Conservation (phyloP, 2,113 vertebrate genomes). For the Podarcis raffonei region DNA sequence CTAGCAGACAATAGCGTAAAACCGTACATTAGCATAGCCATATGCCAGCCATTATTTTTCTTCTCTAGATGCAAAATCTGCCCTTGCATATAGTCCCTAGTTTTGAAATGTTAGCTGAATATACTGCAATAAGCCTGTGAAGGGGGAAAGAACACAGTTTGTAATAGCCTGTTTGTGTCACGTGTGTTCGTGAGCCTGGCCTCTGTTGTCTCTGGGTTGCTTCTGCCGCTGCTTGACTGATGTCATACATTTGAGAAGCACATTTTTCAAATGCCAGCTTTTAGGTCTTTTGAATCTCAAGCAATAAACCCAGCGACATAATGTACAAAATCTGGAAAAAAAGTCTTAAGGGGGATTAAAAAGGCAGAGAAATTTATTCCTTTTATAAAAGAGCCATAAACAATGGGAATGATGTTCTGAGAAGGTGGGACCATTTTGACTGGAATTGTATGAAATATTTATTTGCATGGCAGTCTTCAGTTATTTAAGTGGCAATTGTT, state of each 20-base stretch:
- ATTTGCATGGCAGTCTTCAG: neutral
- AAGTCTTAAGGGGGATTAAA: neutral
- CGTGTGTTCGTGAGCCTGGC: slow-evolving; percentile 54
- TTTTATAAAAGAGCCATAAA: slow-evolving; percentile 32
- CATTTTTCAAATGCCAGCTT: slow-evolving; percentile 69
- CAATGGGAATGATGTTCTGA: rapidly evolving
- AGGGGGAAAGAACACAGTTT: slow-evolving; percentile 46
- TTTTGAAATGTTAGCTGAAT: slow-evolving; percentile 19
- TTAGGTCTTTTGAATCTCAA: slow-evolving; percentile 57
- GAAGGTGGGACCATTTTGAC: neutral
- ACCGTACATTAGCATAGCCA: neutral
- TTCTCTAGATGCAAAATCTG: neutral
- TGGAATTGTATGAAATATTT: neutral
- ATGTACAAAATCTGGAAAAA: slow-evolving; percentile 29
- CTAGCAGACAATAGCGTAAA: neutral
- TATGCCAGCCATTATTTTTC: neutral
- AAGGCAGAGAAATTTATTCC: neutral
- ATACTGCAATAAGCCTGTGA: neutral
- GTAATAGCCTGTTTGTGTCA: slow-evolving; percentile 50
- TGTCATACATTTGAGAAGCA: slow-evolving; percentile 70
- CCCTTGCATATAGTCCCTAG: neutral
- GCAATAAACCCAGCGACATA: slow-evolving; percentile 50
- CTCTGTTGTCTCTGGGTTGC: slow-evolving; percentile 60
- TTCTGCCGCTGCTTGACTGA: slow-evolving; percentile 66
- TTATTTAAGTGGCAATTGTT: slow-evolving; percentile 30